Evolutionary conservation across 2,888 invertebrate genomes (phyloP).

Genomic region (Gastrophysa polygoni): DNA sequence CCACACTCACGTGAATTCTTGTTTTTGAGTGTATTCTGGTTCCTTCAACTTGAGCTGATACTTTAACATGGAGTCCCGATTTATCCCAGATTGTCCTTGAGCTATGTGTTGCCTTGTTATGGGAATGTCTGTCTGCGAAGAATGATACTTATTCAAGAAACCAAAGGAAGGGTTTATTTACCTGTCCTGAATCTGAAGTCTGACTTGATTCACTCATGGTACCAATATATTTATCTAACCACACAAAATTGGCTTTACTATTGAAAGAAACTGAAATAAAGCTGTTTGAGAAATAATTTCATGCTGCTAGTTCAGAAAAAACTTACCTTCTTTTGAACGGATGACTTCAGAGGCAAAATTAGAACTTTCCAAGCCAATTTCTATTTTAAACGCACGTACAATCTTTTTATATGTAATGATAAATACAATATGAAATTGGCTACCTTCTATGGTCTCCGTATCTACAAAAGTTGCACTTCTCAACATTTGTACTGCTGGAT

Average conservation of each 20-base stretch:
- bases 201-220: slow-evolving; percentile 46
- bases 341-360: slow-evolving; percentile 77
- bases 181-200: slow-evolving; percentile 51
- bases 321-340: slow-evolving; percentile 70
- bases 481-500: not conserved
- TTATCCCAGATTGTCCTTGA: slow-evolving; percentile 59
- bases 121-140: slow-evolving; percentile 61
- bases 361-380: slow-evolving; percentile 67
- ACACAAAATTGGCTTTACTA: slow-evolving; percentile 59
- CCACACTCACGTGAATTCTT: slow-evolving; percentile 66
- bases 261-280: slow-evolving; percentile 48
- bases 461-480: slow-evolving; percentile 49
- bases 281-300: slow-evolving; percentile 1
- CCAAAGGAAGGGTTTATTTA: slow-evolving; percentile 20
- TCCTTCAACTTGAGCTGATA: slow-evolving; percentile 80
- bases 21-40: slow-evolving; percentile 71
- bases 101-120: slow-evolving; percentile 66
- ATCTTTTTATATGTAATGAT: slow-evolving; percentile 62
- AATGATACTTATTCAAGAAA: not conserved
- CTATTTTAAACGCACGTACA: slow-evolving; percentile 63
- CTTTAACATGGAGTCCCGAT: slow-evolving; percentile 76
- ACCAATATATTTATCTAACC: slow-evolving; percentile 66
- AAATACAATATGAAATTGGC: slow-evolving; percentile 61
- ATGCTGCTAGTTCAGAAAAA: not conserved
- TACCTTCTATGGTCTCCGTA: slow-evolving; percentile 60